phyloP scores from a whole-genome alignment of 2,888 invertebrate genomes.

The Cotesia congregata region DNA sequence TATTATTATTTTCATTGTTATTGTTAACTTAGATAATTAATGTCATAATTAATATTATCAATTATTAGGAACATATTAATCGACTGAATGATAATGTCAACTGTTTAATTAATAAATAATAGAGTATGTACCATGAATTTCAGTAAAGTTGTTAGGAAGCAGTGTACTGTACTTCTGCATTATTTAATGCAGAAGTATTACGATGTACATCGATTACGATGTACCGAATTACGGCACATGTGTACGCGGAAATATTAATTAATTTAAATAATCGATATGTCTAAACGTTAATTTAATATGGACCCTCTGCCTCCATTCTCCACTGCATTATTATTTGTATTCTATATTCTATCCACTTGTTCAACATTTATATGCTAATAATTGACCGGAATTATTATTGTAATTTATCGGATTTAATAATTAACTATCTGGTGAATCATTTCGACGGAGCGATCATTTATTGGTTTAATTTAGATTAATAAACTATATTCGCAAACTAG shows the following conservation, averaged over 20 bases:
- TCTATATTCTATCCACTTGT: not conserved
- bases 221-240: not conserved
- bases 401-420: no score
- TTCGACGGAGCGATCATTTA: no score
- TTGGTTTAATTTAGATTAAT: no score
- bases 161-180: not conserved
- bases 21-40: not conserved
- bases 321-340: conserved; percentile 3
- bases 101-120: not conserved
- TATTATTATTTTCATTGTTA: not conserved
- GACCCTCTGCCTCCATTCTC: not conserved
- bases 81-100: conserved; percentile 2
- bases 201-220: not conserved
- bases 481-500: no score
- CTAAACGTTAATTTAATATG: not conserved
- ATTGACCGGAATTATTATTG: no score
- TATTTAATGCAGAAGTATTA: no score
- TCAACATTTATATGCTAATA: not conserved
- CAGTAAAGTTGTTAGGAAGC: not conserved
- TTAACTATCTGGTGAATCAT: no score
- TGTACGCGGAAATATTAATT: not conserved
- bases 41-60: not conserved
- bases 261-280: not conserved
- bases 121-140: conserved; percentile 1
- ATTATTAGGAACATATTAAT: not conserved